These are phyloP conservation scores for Prolemur simus DNA, from an alignment of 2,113 vertebrate species.

Conservation along the genomic window DNA sequence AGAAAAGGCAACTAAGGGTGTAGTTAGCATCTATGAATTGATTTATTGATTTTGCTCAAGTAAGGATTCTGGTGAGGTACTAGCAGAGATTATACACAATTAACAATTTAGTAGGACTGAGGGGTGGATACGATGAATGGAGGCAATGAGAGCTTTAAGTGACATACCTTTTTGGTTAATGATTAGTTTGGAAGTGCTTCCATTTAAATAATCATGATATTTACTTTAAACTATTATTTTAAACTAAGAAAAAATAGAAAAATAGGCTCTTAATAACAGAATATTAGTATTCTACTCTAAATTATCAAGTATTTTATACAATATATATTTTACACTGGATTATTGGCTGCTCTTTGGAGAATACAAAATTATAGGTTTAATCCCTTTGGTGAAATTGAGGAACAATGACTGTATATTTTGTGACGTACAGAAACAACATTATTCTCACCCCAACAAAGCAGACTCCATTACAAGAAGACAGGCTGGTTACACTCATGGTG, in stretches of 20 bases:
- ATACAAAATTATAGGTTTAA: not conserved
- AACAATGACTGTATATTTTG: not conserved
- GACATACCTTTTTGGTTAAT: not conserved
- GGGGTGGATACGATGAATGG: no score
- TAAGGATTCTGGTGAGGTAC: not conserved
- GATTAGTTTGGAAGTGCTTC: not conserved
- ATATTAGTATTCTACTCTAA: not conserved
- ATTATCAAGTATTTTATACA: not conserved
- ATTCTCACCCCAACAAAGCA: not conserved
- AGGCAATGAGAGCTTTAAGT: not conserved
- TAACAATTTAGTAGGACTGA: not conserved
- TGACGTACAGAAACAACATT: not conserved
- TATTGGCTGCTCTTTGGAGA: not conserved
- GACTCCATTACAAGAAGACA: not conserved
- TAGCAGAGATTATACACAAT: not conserved
- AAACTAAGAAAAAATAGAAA: not conserved
- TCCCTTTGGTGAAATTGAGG: not conserved
- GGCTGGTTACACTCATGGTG: not conserved
- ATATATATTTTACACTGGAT: not conserved
- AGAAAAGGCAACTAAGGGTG: not conserved
- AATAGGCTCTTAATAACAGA: not conserved
- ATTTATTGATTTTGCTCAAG: not conserved
- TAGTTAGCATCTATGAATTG: not conserved
- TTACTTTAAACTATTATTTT: not conserved
- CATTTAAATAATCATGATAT: not conserved